phyloP scores from a whole-genome alignment of 2,888 invertebrate genomes.

The Anthoptus insignis region DNA sequence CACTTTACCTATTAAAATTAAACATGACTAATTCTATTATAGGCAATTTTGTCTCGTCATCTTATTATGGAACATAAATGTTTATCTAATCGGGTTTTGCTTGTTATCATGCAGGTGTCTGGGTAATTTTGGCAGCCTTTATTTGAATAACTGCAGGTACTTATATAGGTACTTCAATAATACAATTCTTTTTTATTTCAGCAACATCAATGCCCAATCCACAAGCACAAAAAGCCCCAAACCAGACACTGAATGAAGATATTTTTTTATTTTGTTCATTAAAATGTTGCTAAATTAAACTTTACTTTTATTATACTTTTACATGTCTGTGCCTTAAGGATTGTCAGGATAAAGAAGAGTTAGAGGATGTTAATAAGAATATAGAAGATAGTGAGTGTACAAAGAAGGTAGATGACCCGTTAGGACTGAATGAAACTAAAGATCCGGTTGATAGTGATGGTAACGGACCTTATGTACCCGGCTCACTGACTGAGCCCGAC shows the following conservation, averaged over 20 bases:
- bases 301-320: slow-evolving; percentile 58
- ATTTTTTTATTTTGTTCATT: too few relatives aligned
- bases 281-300: slow-evolving; percentile 4
- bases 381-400: slow-evolving; percentile 16
- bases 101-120: slow-evolving; percentile 6
- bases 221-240: slow-evolving; percentile 59
- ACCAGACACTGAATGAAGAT: too few relatives aligned
- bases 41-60: not conserved
- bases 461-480: slow-evolving; percentile 84
- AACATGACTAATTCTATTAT: not conserved
- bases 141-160: too few relatives aligned
- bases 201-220: slow-evolving; percentile 70
- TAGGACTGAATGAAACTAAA: slow-evolving; percentile 64
- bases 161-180: not conserved
- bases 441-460: slow-evolving; percentile 69
- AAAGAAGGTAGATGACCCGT: slow-evolving; percentile 56
- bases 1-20: not conserved
- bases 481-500: slow-evolving; percentile 83
- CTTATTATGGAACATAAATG: not conserved
- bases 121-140: too few relatives aligned
- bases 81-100: not conserved
- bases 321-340: slow-evolving; percentile 83
- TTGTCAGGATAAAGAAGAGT: slow-evolving; percentile 52
- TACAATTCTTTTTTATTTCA: slow-evolving; percentile 62
- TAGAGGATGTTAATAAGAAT: slow-evolving; percentile 44